Base-by-base conservation (phyloP, 2,888 invertebrate genomes). In the Amiota mariae region DNA sequence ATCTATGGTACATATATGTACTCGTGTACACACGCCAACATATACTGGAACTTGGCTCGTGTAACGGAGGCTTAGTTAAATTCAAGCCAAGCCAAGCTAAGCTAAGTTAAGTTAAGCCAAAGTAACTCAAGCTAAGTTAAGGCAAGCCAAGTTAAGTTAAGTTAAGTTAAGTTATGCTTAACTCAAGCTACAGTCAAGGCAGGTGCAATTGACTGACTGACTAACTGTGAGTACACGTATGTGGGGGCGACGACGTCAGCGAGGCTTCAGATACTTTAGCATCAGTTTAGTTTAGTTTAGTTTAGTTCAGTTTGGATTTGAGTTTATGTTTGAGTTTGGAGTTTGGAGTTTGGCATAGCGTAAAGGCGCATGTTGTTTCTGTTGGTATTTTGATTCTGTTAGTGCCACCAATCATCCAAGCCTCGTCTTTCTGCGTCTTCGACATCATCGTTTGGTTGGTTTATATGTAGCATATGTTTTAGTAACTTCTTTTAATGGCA, bases 401-500 rank as follows among this genome's bases (percentile, higher is more conserved):
- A n/a, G 24, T 24, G 63, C 12, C 12, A 24, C 36, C 24, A 63
- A 9, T 63, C 8, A n/a, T 36, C 24, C 63, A 46, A 36, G 36
- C 59, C 59, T 20, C 59, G 20, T 59, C 36, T 36, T 36, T 6
- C 36, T 36, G 36, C 59, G n/a, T 59, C 20, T 20, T 20, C 18
- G 18, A 11, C 77, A 75, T 78, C 74, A 67, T 72, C 73, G 48
- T 75, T 72, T 72, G 70, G 74, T 72, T 72, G 70, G 74, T 78
- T 76, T 84, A 84, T 84, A 85, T 84, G 83, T 84, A 84, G 83
- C 83, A 84, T 85, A 84, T 84, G 83, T 84, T 84, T 84, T 84
- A 12, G 15, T 54, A 54, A 54, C 54, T 54, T 54, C 54, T 81
- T 85, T 84, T 84, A 85, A 84, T 84, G 84, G 85, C 84, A 84